Evolutionary conservation across 2,797 vertebrate genomes (phyloP).

Genomic region (Hyperoplus lanceolatus): DNA sequence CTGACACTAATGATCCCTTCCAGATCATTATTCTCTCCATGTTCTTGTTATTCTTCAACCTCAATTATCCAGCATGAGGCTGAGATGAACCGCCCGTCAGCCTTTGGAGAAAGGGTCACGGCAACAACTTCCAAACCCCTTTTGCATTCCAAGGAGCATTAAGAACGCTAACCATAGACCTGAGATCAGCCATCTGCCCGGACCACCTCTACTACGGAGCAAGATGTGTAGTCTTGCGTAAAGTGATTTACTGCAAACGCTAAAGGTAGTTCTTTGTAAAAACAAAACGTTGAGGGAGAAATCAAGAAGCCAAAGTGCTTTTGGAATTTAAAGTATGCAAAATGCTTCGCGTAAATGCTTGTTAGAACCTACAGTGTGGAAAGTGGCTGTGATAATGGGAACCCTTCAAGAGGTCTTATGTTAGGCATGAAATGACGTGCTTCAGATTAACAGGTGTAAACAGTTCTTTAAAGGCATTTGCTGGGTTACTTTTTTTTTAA

Average conservation of each 20-base stretch:
- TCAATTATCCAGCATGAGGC: constrained; percentile 53
- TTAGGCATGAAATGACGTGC: constrained; percentile 19
- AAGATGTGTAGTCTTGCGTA: constrained; percentile 26
- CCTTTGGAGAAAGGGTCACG: constrained; percentile 30
- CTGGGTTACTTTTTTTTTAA: constrained; percentile 19
- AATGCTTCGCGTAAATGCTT: background rate
- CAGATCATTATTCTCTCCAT: constrained; percentile 43
- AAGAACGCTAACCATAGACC: constrained; percentile 41
- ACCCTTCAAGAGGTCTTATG: constrained; percentile 1
- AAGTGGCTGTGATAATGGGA: constrained; percentile 15
- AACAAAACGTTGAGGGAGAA: constrained; percentile 20
- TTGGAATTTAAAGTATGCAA: constrained; percentile 11
- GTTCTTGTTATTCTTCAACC: constrained; percentile 50
- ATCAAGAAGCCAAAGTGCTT: constrained; percentile 18
- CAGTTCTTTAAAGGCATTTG: constrained; percentile 10
- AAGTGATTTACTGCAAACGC: background rate
- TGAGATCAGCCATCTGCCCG: constrained; percentile 36
- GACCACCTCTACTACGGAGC: constrained; percentile 50
- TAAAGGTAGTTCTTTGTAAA: background rate
- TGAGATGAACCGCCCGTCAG: constrained; percentile 49
- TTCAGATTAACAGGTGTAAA: constrained; percentile 11
- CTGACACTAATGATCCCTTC: constrained; percentile 30
- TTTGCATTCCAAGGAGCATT: constrained; percentile 64
- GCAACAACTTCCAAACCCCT: constrained; percentile 33
- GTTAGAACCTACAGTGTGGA: constrained; percentile 3